Evolutionary conservation across 2,113 vertebrate species (phyloP).

Genomic region (Gallinago paraguaiae): DNA sequence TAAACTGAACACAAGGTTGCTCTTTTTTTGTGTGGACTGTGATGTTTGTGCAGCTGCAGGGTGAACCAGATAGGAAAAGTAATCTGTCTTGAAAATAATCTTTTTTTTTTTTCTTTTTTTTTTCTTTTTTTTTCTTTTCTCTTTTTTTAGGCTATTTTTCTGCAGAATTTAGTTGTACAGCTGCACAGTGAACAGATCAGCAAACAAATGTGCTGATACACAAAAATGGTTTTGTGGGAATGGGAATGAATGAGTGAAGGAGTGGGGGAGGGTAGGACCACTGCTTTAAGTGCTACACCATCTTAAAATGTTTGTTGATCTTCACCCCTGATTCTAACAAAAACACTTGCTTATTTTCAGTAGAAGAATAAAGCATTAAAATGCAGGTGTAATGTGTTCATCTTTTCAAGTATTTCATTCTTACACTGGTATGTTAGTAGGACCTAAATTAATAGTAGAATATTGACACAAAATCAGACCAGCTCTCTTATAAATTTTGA

Average conservation of each 20-base stretch:
- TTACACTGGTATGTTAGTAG: neutral
- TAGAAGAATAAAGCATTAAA: neutral
- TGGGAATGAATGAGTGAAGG: neutral
- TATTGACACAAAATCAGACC: neutral
- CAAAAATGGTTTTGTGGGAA: neutral
- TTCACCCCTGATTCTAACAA: neutral
- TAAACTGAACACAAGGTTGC: neutral
- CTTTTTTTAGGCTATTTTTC: neutral
- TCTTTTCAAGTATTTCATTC: neutral
- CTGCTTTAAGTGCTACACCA: neutral
- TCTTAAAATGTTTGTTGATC: neutral
- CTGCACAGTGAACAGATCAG: constrained; percentile 39
- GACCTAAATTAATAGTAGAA: neutral
- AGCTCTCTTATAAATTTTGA: neutral
- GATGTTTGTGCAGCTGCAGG: constrained; percentile 58
- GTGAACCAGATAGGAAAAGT: constrained; percentile 38
- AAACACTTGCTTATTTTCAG: neutral
- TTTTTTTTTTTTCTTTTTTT: neutral
- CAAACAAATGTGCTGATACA: constrained; percentile 33
- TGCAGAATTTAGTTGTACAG: constrained; percentile 36
- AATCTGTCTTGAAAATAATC: constrained; percentile 23
- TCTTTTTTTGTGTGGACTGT: neutral
- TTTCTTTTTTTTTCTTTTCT: neutral
- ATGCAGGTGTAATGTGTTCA: neutral
- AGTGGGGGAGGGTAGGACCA: neutral